These are phyloP conservation scores for Synanthedon formicaeformis DNA, from an alignment of 2,888 invertebrate genomes.

Conservation along the genomic window DNA sequence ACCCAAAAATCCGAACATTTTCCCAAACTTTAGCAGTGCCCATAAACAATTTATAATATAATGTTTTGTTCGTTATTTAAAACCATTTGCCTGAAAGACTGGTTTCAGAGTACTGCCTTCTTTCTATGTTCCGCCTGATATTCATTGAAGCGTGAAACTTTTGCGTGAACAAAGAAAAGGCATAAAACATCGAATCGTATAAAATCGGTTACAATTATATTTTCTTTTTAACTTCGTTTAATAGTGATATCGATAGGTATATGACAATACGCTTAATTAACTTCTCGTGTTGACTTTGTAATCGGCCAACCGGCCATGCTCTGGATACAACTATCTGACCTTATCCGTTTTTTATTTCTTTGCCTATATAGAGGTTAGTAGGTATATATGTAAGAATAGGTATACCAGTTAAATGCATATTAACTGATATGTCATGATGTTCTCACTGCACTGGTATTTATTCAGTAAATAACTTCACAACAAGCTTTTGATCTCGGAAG, in stretches of 20 bases:
- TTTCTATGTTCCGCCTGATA: conserved; percentile 11
- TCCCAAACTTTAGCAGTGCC: neutral
- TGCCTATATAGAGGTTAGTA: too few relatives aligned
- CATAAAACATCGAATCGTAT: neutral
- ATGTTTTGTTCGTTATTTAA: conserved; percentile 9
- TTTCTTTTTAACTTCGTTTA: neutral
- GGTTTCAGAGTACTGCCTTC: conserved; percentile 10
- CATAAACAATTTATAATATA: neutral
- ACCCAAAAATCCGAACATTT: neutral
- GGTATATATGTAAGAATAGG: too few relatives aligned
- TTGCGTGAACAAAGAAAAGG: conserved; percentile 15
- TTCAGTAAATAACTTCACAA: too few relatives aligned
- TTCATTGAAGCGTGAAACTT: conserved; percentile 16
- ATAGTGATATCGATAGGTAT: neutral
- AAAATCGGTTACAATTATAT: neutral
- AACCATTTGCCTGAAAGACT: conserved; percentile 10
- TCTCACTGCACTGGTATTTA: too few relatives aligned
- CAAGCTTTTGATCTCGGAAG: too few relatives aligned
- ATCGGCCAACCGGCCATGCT: too few relatives aligned
- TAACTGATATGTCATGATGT: too few relatives aligned
- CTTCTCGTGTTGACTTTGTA: too few relatives aligned
- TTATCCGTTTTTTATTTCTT: too few relatives aligned
- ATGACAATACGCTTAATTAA: too few relatives aligned
- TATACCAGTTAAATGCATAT: too few relatives aligned
- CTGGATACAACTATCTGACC: too few relatives aligned